Evolutionary conservation across 1,140 invertebrate species (phyloP), one percentile per base, ranked within the genome.

Genomic region (Diorhabda carinulata): DNA sequence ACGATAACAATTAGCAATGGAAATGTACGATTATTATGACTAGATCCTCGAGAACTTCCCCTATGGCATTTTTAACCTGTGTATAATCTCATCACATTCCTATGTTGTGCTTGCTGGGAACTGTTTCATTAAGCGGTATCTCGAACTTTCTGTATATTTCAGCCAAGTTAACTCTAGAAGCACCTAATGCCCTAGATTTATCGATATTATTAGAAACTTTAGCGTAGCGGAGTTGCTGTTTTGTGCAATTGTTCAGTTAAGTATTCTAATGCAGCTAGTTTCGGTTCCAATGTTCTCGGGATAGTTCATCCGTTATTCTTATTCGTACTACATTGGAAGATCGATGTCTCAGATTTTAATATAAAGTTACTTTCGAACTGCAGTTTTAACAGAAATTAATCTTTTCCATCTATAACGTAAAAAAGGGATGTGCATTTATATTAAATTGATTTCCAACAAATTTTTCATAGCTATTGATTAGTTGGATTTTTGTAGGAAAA

Each of bases 151-250:
- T n/a, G 43, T 62, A 62, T 62, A 62, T 62, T 62, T 62, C 61
- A 62, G 44, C 41, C 10, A 62, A 62, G 41, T 62, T 10, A 44
- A 62, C n/a, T 62, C 61, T 8, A 8, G 44, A 62, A 62, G 41
- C 61, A 62, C 43, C 61, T 62, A 62, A 61, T 57, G 61, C 41
- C 41, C 43, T 68, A 52, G 45, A 70, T 70, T 70, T 70, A 70
- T 68, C 57, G 67, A 68, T 68, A 68, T 68, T 70, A 70, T 67
- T 69, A 52, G 58, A 60, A 68, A 70, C 59, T 70, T 70, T 58
- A 59, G 52, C 61, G 52, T 67, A 70, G 70, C 61, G 63, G 69
- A 70, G 67, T 8, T n/a, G 6, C 6, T 52, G 47, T 52, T 52
- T 6, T 52, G 47, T 52, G 47, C 47, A n/a, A 52, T 8, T 52